These are phyloP conservation scores for Heterochromis multidens DNA, from an alignment of 2,113 vertebrate species.

Conservation along the genomic window DNA sequence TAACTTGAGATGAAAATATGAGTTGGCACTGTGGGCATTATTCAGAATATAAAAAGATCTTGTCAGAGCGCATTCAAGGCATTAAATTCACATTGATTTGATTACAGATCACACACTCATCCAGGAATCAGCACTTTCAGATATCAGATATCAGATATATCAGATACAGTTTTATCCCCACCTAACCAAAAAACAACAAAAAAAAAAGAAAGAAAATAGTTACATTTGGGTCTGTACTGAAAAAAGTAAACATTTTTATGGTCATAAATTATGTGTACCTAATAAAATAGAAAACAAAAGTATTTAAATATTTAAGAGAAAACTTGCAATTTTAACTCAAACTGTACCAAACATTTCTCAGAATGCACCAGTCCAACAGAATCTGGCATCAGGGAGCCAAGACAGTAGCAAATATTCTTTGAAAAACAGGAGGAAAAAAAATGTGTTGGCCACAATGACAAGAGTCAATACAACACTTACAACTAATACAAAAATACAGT, in stretches of 20 bases:
- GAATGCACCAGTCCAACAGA: not conserved
- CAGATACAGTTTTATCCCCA: not conserved
- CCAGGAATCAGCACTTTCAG: constrained; percentile 16
- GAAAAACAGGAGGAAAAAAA: not conserved
- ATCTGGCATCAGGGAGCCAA: not conserved
- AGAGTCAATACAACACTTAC: constrained; percentile 19
- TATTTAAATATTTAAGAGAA: not conserved
- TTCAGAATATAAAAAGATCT: constrained; percentile 52
- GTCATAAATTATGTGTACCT: not conserved
- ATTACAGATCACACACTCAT: not conserved
- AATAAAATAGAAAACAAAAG: not conserved
- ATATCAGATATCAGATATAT: not conserved
- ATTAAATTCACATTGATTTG: constrained; percentile 53
- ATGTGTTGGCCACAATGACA: constrained; percentile 34
- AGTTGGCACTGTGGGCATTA: constrained; percentile 56
- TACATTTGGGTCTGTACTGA: not conserved
- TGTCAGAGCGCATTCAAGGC: constrained; percentile 42
- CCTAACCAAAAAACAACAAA: not conserved
- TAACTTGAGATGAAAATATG: constrained; percentile 62
- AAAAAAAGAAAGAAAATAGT: no score
- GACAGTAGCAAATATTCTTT: constrained; percentile 30
- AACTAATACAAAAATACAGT: constrained; percentile 52
- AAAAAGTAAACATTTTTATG: not conserved
- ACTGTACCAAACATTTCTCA: not conserved
- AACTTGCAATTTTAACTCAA: not conserved